These are phyloP conservation scores for Columba livia DNA, from an alignment of 2,113 vertebrate genomes.

Conservation along the genomic window DNA sequence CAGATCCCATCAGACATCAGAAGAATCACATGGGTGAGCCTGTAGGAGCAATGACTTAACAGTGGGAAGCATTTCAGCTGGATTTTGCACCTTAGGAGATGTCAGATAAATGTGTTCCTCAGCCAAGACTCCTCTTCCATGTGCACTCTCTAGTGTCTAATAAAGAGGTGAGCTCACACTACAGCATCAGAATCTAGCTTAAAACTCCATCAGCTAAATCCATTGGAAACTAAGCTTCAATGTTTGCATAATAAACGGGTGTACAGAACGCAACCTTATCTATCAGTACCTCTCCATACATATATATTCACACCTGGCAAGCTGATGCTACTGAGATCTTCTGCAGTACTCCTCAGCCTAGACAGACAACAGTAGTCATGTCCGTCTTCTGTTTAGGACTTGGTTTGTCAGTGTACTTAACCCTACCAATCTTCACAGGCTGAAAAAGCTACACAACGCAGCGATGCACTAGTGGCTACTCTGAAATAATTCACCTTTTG, in stretches of 20 bases:
- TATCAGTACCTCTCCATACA: neutral
- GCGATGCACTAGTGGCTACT: neutral
- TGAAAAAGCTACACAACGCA: neutral
- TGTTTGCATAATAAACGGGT: neutral
- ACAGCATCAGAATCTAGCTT: conserved; percentile 25
- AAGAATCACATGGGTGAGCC: neutral
- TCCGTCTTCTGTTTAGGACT: neutral
- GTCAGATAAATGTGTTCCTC: neutral
- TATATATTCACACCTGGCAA: neutral
- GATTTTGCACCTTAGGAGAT: conserved; percentile 40
- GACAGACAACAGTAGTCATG: neutral
- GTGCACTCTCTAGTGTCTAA: conserved; percentile 1
- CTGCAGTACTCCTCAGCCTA: neutral
- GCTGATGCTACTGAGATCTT: neutral
- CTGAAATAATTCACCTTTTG: neutral
- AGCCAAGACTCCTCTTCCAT: conserved; percentile 32
- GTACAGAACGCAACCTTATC: neutral
- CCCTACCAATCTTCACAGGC: neutral
- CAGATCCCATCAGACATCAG: neutral
- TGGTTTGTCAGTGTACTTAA: neutral
- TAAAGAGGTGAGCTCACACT: conserved; percentile 58
- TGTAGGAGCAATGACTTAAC: conserved; percentile 47
- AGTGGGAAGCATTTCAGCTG: conserved; percentile 61
- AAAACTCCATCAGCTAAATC: conserved; percentile 35
- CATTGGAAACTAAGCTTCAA: conserved; percentile 28